These are phyloP conservation scores for Macrostomum lignano DNA, from an alignment of 1,140 invertebrate species.

Conservation along the genomic window DNA sequence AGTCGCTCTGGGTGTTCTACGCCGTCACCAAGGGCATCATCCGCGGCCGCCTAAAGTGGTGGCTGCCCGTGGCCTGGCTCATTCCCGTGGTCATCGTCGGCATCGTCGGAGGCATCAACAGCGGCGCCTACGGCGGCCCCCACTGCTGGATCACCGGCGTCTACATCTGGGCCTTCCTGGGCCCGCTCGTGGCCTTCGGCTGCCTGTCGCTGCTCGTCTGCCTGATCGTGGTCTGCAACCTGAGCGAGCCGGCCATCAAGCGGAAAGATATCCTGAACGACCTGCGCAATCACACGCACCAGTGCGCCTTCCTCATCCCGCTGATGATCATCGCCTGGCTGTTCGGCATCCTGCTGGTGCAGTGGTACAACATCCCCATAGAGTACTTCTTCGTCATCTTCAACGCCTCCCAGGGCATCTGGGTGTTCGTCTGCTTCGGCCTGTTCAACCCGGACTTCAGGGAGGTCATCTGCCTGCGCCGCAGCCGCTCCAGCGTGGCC, in stretches of 20 bases:
- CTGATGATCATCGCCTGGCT: background rate
- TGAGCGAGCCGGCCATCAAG: background rate
- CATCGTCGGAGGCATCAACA: background rate
- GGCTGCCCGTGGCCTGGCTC: constrained; percentile 14
- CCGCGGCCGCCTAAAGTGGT: constrained; percentile 12
- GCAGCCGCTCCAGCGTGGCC: too few species aligned
- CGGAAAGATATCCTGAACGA: background rate
- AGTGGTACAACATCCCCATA: background rate
- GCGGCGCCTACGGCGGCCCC: background rate
- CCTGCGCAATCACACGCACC: background rate
- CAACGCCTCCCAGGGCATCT: background rate
- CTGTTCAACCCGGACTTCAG: background rate
- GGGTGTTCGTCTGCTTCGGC: background rate
- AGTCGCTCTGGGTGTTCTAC: constrained; percentile 13
- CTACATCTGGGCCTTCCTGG: background rate
- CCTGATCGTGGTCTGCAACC: constrained; percentile 1
- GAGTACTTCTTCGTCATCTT: background rate
- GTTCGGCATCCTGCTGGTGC: background rate
- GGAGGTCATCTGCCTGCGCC: background rate
- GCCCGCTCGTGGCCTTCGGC: background rate
- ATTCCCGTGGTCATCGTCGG: constrained; percentile 1
- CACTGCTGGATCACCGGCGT: background rate
- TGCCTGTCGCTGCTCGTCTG: background rate
- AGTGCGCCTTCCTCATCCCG: background rate
- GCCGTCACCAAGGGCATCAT: constrained; percentile 15